Base-by-base conservation (phyloP, 2,113 vertebrate genomes). In the Fulmarus glacialis region DNA sequence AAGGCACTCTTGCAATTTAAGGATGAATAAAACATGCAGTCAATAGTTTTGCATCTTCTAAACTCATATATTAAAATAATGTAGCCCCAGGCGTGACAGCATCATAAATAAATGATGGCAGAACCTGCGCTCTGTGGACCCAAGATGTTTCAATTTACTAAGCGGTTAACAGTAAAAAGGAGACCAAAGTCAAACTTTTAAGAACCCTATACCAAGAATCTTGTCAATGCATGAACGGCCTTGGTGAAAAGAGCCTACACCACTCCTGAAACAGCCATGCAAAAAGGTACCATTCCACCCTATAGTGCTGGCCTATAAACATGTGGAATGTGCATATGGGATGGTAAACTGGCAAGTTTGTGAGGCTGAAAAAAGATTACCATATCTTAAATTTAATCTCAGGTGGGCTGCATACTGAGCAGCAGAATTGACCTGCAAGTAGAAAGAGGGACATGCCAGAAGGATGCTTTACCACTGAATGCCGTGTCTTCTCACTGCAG, bases 21-120 rank as follows among this genome's bases (percentile, higher is more conserved):
- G 21, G 47, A 93, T 95, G 90, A 97, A 96, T 98, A 94, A 97
- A 96, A 86, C 84, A 95, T 93, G 89, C 16, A 43, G 80, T 30
- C 23, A 42, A 53, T 66, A 88, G 92, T 93, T 96, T 83, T 73
- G 27, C 73, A 45, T 89, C 84, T 90, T 96, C 90, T 89, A 59
- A 93, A 81, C 45, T 75, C 70, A 73, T 79, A 32, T 95, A 68
- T 93, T 82, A 72, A 53, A 71, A 80, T 82, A 91, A 94, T 27
- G 53, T 47, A 70, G 85, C 60, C 67, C 19, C 52, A 74, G 91
- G 89, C 59, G 30, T 53, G 91, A 68, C 58, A 75, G 71, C 71
- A 47, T 87, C 43, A 38, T 71, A n/a, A 96, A 68, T 53, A 71
- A 59, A 72, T 30, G 36, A 42, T 23, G 29, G 67, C 73, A 90